Percentiles rank a stretch among this genome's conserved stretches.
phyloP scores from a whole-genome alignment of 2,888 invertebrate species.

The Cremastinae sp. region DNA sequence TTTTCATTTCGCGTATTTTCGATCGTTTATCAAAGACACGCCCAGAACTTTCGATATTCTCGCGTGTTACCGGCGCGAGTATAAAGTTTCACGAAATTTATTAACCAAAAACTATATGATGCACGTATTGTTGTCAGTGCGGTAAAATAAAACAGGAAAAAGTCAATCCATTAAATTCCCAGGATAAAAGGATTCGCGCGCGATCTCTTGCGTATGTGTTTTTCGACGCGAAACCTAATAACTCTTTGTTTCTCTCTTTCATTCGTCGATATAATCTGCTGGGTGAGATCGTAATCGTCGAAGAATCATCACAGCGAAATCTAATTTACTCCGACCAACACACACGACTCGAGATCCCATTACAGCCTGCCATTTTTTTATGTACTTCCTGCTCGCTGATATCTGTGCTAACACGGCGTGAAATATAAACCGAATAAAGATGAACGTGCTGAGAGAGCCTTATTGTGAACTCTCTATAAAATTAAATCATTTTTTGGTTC shows the following conservation, averaged over 20 bases:
- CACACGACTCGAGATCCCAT: not conserved
- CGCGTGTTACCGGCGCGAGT: slow-evolving; percentile 51
- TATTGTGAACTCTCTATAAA: no score
- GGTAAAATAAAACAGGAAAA: not conserved
- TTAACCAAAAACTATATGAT: not conserved
- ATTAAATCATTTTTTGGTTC: no score
- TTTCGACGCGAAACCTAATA: slow-evolving; percentile 12
- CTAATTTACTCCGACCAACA: slow-evolving; percentile 23
- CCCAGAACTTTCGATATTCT: slow-evolving; percentile 47
- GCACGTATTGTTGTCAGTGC: not conserved
- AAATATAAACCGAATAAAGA: slow-evolving; percentile 38
- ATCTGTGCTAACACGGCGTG: slow-evolving; percentile 8
- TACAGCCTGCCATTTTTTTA: slow-evolving; percentile 2
- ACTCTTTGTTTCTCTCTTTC: slow-evolving; percentile 6
- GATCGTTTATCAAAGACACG: slow-evolving; percentile 30
- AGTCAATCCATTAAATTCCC: slow-evolving; percentile 54
- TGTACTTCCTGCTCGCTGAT: slow-evolving; percentile 48
- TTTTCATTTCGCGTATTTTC: not conserved
- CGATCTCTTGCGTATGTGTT: slow-evolving; percentile 26
- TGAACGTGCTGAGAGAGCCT: no score
- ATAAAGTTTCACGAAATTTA: slow-evolving; percentile 29
- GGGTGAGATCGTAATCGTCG: slow-evolving; percentile 44
- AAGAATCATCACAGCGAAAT: slow-evolving; percentile 12
- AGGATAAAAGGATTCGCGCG: slow-evolving; percentile 40
- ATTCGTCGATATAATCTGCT: slow-evolving; percentile 11